Base-by-base conservation (phyloP, 2,113 vertebrate species). In the Lipophrys pholis region DNA sequence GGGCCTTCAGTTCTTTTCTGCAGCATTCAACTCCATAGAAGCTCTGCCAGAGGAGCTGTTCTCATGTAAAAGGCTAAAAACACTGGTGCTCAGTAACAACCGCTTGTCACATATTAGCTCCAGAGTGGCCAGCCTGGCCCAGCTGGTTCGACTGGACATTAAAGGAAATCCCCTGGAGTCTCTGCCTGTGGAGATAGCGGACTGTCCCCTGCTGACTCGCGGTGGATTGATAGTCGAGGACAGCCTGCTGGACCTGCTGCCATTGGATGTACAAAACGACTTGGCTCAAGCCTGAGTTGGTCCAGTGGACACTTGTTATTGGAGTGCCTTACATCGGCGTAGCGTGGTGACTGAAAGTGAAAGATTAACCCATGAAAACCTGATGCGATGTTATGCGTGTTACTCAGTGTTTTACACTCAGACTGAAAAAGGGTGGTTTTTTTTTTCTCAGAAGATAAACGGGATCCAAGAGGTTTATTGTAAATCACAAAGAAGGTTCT, bases 41-140 rank as follows among this genome's bases (percentile, higher is more conserved):
- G 61, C 62, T 0, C 84, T 97, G 52, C 96, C 96, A 0, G 94
- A 95, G 0, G 96, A 97, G 84, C 78, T 97, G 54, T 97, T 96
- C 84, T 94, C 90, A 81, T 97, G 96, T 67, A 93, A 93, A 63
- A 94, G 91, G 79, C 91, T 97, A 0, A 93, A 93, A 81, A 93
- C 88, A 0, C 72, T 97, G 60, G 89, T 90, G 2, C 79, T 96
- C 0, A 91, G 92, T 6, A 93, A 95, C 78, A 97, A 97, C 85
- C 88, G 87, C 45, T 81, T 97, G 57, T 69, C 75, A 0, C 73
- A 69, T 15, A 85, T 97, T 9, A 96, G 95, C 0, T 86, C 93
- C 0, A 92, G 87, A 7, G 89, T 97, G 21, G 88, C 85, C 11
- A 81, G 85, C 55, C 88, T 95, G 61, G 58, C 75, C 17, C 92